Base-by-base conservation (phyloP, 2,888 invertebrate genomes). In the Auanema sp. region DNA sequence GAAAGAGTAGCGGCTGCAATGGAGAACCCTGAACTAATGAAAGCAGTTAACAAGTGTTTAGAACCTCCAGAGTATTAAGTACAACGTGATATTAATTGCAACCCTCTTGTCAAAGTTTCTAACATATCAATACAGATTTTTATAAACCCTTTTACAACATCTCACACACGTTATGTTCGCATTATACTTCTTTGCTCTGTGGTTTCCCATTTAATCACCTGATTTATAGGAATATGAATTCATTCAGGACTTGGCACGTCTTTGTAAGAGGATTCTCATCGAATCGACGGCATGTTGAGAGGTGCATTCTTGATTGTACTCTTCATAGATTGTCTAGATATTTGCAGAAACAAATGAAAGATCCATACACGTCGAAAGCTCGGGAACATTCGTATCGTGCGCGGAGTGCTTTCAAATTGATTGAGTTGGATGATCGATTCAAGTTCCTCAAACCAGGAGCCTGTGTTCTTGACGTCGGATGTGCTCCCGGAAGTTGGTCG, bases 1-100 rank as follows among this genome's bases (percentile, higher is more conserved):
- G 98, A 98, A 85, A 86, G 98, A 71, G 93, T 98, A 0, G 94
- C 96, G 0, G 98, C 98, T 0, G 97, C 98, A 0, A 86, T 97
- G 68, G 98, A 98, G 85, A 99, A 98, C 84, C 88, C 88, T 21
- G 91, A 93, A 83, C 87, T 98, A 0, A 89, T 95, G 42, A 90
- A 91, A 84, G 93, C 96, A 14, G 93, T 98, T 6, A 96, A 97
- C 84, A 92, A 93, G 83, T 98, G 97, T 84, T 89, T 94, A 54
- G 65, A 60, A 47, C 50, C 52, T 54, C 25, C 24, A 33, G 40
- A 21, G 61, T 57, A 56, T 23, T 53, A 52, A 58, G 44, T 52
- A 44, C 44, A 54, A 60, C 41, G 47, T 61, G 16, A 42, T 44
- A 12, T 52, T 33, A 44, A 14, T 44, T 54, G 14, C 44, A 62